Evolutionary conservation across 2,888 invertebrate genomes (phyloP).

Genomic region (Invenusta paracnida): DNA sequence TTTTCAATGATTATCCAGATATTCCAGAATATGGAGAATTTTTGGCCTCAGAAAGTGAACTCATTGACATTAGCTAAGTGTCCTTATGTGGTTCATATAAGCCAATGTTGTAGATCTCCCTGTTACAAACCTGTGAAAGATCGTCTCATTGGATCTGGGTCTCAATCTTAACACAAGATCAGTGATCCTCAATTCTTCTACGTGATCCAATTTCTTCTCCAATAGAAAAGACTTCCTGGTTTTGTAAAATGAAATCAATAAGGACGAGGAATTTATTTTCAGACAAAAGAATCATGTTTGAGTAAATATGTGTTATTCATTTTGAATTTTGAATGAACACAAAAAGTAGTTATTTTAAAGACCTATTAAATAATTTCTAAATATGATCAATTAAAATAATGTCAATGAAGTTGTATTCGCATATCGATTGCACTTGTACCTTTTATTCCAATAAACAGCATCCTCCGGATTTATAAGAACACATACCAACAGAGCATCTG

Average conservation of each 20-base stretch:
- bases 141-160: background rate
- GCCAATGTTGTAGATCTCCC: no score
- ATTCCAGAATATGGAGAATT: no score
- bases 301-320: no score
- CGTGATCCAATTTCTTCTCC: background rate
- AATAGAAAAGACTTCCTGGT: background rate
- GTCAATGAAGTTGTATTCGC: background rate
- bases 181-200: background rate
- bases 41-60: no score
- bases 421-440: background rate
- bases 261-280: no score
- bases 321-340: background rate
- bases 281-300: no score
- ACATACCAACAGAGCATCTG: background rate
- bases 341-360: background rate
- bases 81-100: no score
- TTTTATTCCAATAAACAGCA: background rate
- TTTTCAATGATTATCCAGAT: no score
- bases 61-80: no score
- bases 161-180: background rate
- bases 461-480: background rate
- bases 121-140: background rate
- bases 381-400: no score
- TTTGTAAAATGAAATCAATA: no score
- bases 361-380: no score